phyloP scores from a whole-genome alignment of 2,113 vertebrate genomes.

The Eidolon helvum region DNA sequence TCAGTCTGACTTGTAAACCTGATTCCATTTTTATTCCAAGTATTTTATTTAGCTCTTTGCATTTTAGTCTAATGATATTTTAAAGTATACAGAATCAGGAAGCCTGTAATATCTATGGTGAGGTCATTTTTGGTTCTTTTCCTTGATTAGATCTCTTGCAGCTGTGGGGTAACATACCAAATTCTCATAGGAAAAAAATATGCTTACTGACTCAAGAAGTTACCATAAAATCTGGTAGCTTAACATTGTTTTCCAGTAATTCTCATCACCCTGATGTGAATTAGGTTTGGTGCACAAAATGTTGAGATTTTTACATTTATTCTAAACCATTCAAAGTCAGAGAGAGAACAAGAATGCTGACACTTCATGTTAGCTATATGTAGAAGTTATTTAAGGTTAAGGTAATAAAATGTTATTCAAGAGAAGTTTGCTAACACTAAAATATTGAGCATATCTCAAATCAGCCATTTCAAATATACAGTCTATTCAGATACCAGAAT shows the following conservation, averaged over 20 bases:
- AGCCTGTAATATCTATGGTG: conserved; percentile 50
- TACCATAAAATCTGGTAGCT: conserved; percentile 34
- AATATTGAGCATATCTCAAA: not conserved
- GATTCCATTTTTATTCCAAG: conserved; percentile 36
- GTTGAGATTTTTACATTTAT: conserved; percentile 1
- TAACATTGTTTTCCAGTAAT: conserved; percentile 49
- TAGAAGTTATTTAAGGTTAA: not conserved
- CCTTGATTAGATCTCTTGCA: conserved; percentile 66
- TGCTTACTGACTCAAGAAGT: conserved; percentile 46
- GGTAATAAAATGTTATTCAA: not conserved
- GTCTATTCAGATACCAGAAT: not conserved
- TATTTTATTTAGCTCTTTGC: conserved; percentile 54
- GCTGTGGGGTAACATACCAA: conserved; percentile 53
- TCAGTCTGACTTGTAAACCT: conserved; percentile 40
- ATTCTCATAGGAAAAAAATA: conserved; percentile 27
- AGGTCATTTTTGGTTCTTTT: conserved; percentile 47
- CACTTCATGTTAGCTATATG: not conserved
- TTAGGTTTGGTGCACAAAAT: not conserved
- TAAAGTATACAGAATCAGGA: conserved; percentile 53
- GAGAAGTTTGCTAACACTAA: not conserved
- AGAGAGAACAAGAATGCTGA: not conserved
- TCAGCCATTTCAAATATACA: not conserved
- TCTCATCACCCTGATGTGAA: conserved; percentile 19
- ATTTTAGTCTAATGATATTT: conserved; percentile 47
- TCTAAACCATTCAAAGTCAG: conserved; percentile 18